These are phyloP conservation scores for Cephus spinipes DNA, from an alignment of 2,888 invertebrate genomes.

Conservation along the genomic window DNA sequence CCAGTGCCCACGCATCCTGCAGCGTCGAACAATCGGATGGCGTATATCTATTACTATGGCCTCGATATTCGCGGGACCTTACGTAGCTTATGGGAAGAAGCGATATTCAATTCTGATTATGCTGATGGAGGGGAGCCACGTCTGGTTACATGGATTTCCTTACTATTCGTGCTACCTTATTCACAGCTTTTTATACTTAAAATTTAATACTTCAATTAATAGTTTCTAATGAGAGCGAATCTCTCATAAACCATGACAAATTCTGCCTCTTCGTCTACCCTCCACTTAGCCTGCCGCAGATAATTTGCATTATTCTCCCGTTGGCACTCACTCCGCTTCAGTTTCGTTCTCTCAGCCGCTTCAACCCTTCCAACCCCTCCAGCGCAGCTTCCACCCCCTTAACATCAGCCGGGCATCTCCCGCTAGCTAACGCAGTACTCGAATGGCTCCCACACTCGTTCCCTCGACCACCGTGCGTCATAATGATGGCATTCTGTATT, in stretches of 20 bases:
- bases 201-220: not conserved
- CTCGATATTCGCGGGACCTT: not conserved
- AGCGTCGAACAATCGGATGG: not conserved
- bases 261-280: conserved; percentile 24
- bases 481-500: conserved; percentile 49
- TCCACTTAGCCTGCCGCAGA: conserved; percentile 27
- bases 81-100: not conserved
- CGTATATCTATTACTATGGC: not conserved
- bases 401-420: not conserved
- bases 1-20: not conserved
- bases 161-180: not conserved
- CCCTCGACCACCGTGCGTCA: conserved; percentile 36
- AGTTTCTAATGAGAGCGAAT: not conserved
- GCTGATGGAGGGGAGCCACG: too few species aligned
- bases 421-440: conserved; percentile 7
- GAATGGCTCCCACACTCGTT: conserved; percentile 33
- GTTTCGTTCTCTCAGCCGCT: conserved; percentile 20
- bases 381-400: not conserved
- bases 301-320: conserved; percentile 56
- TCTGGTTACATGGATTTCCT: not conserved
- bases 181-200: not conserved
- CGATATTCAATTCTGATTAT: not conserved
- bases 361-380: conserved; percentile 22
- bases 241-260: conserved; percentile 36
- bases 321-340: conserved; percentile 26